Conservation (phyloP, 1,140 invertebrate species). For the Drosophila orosa region DNA sequence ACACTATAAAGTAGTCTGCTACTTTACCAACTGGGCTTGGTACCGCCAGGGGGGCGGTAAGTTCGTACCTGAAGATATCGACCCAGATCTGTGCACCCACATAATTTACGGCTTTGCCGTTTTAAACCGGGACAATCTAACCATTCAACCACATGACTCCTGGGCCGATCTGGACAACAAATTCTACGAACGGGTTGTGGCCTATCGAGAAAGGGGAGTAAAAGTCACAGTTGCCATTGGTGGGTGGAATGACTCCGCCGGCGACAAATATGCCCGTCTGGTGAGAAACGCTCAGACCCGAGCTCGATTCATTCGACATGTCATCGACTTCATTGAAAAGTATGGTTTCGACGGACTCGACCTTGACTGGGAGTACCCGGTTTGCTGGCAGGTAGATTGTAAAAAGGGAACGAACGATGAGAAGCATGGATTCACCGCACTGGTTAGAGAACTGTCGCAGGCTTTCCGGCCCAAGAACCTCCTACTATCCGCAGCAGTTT, state of each 20-base stretch:
- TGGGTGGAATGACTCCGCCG: constrained; percentile 94
- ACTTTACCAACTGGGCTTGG: constrained; percentile 98
- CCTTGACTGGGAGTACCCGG: constrained; percentile 96
- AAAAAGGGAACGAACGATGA: constrained; percentile 90
- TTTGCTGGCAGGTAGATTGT: constrained; percentile 95
- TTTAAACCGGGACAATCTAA: constrained; percentile 89
- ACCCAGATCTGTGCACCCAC: constrained; percentile 94
- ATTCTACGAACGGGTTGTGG: constrained; percentile 93
- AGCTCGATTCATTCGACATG: constrained; percentile 90
- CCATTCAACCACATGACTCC: constrained; percentile 93
- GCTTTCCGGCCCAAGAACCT: constrained; percentile 89
- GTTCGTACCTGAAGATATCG: constrained; percentile 92
- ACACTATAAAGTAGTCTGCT: constrained; percentile 92
- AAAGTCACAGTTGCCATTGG: constrained; percentile 94
- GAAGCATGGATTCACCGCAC: constrained; percentile 89
- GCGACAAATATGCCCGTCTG: constrained; percentile 93
- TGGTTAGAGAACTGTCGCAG: constrained; percentile 89
- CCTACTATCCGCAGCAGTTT: constrained; percentile 92
- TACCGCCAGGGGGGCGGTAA: constrained; percentile 92
- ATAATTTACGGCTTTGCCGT: constrained; percentile 97
- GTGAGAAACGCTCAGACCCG: constrained; percentile 90
- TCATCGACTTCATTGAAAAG: constrained; percentile 91
- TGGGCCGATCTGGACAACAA: constrained; percentile 95
- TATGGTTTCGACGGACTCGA: constrained; percentile 94
- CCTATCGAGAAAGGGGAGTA: constrained; percentile 89